These are phyloP conservation scores for Stigmatopora argus DNA, from an alignment of 2,113 vertebrate species.

Conservation along the genomic window DNA sequence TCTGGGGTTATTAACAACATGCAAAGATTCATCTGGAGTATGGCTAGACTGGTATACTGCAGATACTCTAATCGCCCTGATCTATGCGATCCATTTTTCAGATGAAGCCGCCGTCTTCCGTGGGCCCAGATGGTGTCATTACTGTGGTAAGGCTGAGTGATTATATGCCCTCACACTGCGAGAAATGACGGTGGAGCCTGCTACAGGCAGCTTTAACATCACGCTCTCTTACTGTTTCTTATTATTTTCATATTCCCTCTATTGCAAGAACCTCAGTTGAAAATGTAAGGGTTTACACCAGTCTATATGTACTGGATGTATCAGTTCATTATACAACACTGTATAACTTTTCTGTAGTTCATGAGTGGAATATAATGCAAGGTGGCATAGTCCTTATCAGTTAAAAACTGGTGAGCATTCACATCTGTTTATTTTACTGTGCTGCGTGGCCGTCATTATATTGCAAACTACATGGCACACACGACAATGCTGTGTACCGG, in stretches of 20 bases:
- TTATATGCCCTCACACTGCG: slow-evolving; percentile 64
- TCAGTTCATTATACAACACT: background rate
- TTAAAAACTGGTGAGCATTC: background rate
- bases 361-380: background rate
- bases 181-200: slow-evolving; percentile 63
- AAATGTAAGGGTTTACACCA: background rate
- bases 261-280: background rate
- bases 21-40: slow-evolving; percentile 33
- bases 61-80: slow-evolving; percentile 69
- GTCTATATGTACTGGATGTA: background rate
- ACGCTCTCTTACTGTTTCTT: slow-evolving; percentile 8
- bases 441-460: background rate
- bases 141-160: slow-evolving; percentile 72
- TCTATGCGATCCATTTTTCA: slow-evolving; percentile 71
- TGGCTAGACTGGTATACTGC: slow-evolving; percentile 43
- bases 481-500: too few relatives aligned
- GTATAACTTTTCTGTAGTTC: background rate
- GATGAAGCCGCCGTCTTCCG: slow-evolving; percentile 62
- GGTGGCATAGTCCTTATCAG: background rate
- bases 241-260: slow-evolving; percentile 5
- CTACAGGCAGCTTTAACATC: slow-evolving; percentile 51
- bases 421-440: background rate
- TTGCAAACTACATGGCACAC: too few relatives aligned
- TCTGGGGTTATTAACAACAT: slow-evolving; percentile 35
- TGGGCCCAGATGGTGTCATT: slow-evolving; percentile 75